phyloP scores from a whole-genome alignment of 2,888 invertebrate species.

The Lasioglossum oenotherae region DNA sequence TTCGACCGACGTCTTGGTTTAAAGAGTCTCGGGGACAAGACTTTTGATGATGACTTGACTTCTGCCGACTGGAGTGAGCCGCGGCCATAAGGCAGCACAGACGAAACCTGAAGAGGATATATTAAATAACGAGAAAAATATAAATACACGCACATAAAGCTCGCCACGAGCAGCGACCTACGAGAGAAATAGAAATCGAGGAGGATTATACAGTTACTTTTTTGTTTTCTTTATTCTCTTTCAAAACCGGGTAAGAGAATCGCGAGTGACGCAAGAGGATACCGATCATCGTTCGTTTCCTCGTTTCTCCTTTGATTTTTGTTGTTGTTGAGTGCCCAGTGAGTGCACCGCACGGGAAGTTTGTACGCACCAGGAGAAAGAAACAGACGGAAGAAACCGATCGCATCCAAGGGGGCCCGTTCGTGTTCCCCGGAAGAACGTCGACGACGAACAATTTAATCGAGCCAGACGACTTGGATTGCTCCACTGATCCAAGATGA shows the following conservation, averaged over 20 bases:
- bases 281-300: background rate
- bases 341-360: conserved; percentile 46
- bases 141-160: conserved; percentile 9
- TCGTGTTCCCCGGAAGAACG: conserved; percentile 34
- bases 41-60: conserved; percentile 92
- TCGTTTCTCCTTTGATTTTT: background rate
- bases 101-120: conserved; percentile 41
- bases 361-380: conserved; percentile 1
- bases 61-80: conserved; percentile 87
- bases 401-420: background rate
- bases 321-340: conserved; percentile 63
- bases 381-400: background rate
- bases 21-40: conserved; percentile 84
- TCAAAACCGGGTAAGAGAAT: conserved; percentile 23
- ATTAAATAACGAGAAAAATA: conserved; percentile 17
- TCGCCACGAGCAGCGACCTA: background rate
- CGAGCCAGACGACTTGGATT: conserved; percentile 67
- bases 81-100: conserved; percentile 77
- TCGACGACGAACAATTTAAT: conserved; percentile 29
- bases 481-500: conserved; percentile 87
- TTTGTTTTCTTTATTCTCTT: background rate
- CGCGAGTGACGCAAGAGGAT: conserved; percentile 59
- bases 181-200: conserved; percentile 40
- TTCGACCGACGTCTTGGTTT: conserved; percentile 96
- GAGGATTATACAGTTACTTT: background rate